These are phyloP conservation scores for Conchocele bisecta DNA, from an alignment of 2,888 invertebrate genomes.

Conservation along the genomic window DNA sequence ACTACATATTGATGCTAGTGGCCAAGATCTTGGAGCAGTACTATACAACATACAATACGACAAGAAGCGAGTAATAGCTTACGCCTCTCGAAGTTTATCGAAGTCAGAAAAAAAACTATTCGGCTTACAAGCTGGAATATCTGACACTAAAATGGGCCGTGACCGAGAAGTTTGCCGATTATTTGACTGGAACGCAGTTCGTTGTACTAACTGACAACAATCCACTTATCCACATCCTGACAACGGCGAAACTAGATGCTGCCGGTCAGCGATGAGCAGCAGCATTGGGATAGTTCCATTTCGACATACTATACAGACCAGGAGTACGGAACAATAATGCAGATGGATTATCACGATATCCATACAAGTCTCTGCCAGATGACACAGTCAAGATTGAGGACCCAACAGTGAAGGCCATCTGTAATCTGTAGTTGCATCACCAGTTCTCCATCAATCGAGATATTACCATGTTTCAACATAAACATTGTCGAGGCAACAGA, in stretches of 20 bases:
- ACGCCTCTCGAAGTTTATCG: constrained; percentile 39
- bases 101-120: constrained; percentile 38
- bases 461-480: not conserved
- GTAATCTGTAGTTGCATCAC: not conserved
- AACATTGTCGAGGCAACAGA: constrained; percentile 3
- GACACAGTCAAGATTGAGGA: not conserved
- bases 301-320: constrained; percentile 13
- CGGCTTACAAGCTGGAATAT: constrained; percentile 49
- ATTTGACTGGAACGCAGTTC: not conserved
- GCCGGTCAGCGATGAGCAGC: constrained; percentile 29
- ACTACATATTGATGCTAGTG: constrained; percentile 36
- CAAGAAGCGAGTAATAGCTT: constrained; percentile 27
- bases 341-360: constrained; percentile 18
- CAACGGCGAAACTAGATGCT: constrained; percentile 25
- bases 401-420: not conserved
- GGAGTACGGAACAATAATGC: constrained; percentile 16
- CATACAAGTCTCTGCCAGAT: not conserved
- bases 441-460: not conserved
- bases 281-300: constrained; percentile 9
- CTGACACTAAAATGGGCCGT: constrained; percentile 50
- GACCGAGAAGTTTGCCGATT: constrained; percentile 35
- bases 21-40: constrained; percentile 40
- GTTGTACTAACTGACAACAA: constrained; percentile 17
- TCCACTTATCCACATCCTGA: constrained; percentile 8
- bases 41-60: constrained; percentile 37